phyloP scores from a whole-genome alignment of 2,888 invertebrate species.

The Augochlorella aurata region DNA sequence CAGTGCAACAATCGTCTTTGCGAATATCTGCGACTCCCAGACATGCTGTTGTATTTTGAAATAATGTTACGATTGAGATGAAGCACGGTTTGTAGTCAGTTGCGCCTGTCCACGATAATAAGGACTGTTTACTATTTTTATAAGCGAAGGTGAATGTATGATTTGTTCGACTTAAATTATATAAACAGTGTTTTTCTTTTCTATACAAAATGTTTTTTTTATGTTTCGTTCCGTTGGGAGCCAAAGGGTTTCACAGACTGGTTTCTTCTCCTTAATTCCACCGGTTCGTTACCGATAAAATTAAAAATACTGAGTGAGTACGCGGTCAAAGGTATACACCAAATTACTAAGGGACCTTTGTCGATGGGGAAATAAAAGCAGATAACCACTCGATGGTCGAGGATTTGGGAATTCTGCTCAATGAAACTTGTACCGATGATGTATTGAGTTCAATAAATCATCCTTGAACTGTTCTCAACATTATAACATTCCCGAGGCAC shows the following conservation, averaged over 20 bases:
- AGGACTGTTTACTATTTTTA: conserved; percentile 81
- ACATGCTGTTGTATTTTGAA: conserved; percentile 60
- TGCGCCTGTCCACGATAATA: conserved; percentile 69
- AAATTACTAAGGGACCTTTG: conserved; percentile 7
- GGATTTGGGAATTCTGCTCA: conserved; percentile 61
- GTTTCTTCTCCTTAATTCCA: conserved; percentile 25
- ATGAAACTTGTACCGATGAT: conserved; percentile 72
- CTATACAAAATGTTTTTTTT: conserved; percentile 46
- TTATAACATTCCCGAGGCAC: conserved; percentile 22
- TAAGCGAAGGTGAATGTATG: conserved; percentile 78
- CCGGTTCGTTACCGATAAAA: neutral
- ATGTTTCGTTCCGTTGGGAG: conserved; percentile 46
- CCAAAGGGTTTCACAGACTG: conserved; percentile 15
- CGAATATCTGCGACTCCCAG: conserved; percentile 37
- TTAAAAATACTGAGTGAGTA: conserved; percentile 2
- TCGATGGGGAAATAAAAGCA: conserved; percentile 2
- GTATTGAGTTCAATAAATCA: conserved; percentile 76
- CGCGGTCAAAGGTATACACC: conserved; percentile 34
- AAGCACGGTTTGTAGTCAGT: conserved; percentile 70
- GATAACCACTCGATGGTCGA: conserved; percentile 37
- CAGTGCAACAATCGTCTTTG: conserved; percentile 38
- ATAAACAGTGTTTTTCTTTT: conserved; percentile 70
- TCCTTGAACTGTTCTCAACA: conserved; percentile 58
- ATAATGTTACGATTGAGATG: conserved; percentile 61
- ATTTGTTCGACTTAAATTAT: conserved; percentile 73